Percentiles rank a stretch among this genome's conserved stretches.
Evolutionary conservation across 1,140 invertebrate genomes (phyloP).

Genomic region (Melanaphis sacchari): DNA sequence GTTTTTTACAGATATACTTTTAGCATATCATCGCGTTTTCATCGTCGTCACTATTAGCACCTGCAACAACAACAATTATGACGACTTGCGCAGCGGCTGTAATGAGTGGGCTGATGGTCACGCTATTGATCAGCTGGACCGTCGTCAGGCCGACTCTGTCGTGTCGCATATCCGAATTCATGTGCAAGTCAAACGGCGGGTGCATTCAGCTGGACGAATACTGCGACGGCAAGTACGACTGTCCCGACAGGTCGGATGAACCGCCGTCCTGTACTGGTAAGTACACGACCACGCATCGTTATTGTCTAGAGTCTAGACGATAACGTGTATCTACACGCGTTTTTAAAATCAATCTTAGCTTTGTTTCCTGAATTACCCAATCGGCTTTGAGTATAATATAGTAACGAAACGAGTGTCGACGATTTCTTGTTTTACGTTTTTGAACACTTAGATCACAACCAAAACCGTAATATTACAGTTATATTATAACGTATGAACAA

Average conservation of each 20-base stretch:
- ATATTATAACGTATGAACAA: background rate
- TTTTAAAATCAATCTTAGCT: background rate
- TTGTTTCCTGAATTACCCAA: too few relatives aligned
- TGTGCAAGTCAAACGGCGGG: slow-evolving; percentile 74
- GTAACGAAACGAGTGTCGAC: too few relatives aligned
- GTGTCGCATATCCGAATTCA: slow-evolving; percentile 80
- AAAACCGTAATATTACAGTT: background rate
- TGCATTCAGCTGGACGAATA: slow-evolving; percentile 85
- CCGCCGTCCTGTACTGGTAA: slow-evolving; percentile 79
- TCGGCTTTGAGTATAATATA: too few relatives aligned
- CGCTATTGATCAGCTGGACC: slow-evolving; percentile 30
- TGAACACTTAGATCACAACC: background rate
- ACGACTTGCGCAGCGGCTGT: background rate
- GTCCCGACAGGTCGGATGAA: slow-evolving; percentile 83
- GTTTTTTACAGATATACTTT: background rate
- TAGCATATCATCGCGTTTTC: background rate
- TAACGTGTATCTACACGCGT: too few relatives aligned
- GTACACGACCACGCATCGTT: background rate
- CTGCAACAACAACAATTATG: background rate
- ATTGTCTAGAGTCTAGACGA: background rate
- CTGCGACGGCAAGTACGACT: slow-evolving; percentile 84
- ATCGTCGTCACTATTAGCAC: background rate
- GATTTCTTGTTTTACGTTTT: background rate
- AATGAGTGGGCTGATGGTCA: background rate
- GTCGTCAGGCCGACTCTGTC: slow-evolving; percentile 65